Evolutionary conservation across 2,888 invertebrate genomes (phyloP), one percentile per base, ranked within the genome.

Genomic region (Keiferia lycopersicella): DNA sequence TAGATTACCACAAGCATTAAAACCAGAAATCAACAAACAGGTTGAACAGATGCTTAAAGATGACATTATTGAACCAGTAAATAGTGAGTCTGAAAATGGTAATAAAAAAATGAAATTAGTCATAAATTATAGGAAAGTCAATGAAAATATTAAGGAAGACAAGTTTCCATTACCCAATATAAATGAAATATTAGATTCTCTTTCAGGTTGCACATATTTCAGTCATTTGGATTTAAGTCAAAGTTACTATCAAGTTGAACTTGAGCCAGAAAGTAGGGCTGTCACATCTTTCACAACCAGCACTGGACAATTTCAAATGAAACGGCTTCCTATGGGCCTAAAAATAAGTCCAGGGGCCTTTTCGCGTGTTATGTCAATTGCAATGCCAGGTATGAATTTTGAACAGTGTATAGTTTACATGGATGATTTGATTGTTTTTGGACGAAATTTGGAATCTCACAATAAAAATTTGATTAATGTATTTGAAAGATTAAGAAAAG

Each of bases 131-230:
- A 34, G 57, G 12, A 34, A 57, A 57, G 2, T 57, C 0, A 57
- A 57, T 38, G 38, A 57, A n/a, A 7, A 16, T 8, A 57, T 57
- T 6, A 16, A 2, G 2, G 57, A 57, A 7, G 57, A 59, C 22
- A 59, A 20, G 12, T 59, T 59, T 10, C 59, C 59, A 12, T 22
- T 41, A 20, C 59, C 59, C 11, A 59, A 59, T 22, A 59, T 59
- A 1, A 59, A 2, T 7, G 59, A 59, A 10, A 59, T 59, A 22
- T 20, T 59, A 59, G 39, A 59, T 22, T 6, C 41, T 18, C 12
- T 59, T 22, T 22, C 39, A 1, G 59, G 59, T 20, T 18, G 41
- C 14, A 59, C 41, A 18, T 59, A 59, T 22, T 59, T 59, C 22
- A 12, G 14, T 0, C 39, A 39, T 59, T 20, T 59, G 1, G 59